Evolutionary conservation across 2,888 invertebrate species (phyloP), one percentile per base, ranked within the genome.

Genomic region (Brenthis ino): DNA sequence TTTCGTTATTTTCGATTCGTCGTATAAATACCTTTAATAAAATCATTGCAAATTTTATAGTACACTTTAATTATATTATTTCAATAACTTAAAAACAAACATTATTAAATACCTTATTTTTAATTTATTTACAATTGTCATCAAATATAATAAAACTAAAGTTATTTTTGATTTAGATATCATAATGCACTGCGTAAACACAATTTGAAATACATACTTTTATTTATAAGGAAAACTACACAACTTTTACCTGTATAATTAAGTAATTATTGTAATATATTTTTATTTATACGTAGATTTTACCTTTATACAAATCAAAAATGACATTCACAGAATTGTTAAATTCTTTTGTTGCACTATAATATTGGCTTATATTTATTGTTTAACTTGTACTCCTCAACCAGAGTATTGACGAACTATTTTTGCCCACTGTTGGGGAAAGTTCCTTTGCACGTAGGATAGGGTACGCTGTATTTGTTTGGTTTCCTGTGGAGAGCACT

Each of bases 401-500:
- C 95, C 95, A 12, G 95, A 93, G 80, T 96, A 96, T 77, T 95
- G 95, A 80, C 95, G 95, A 24, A 96, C 93, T 75, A 96, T 94
- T 87, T 95, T 96, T 65, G 94, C 93, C 96, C 96, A 96, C 84
- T 96, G 96, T 78, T 95, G 95, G 6, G 96, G 96, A 81, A 94
- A 96, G 85, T 95, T 95, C 77, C 95, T 92, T 81, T 96, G 96
- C 66, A 96, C 95, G 86, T 96, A 95, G 20, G 95, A 94, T 13
- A 96, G 91, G 47, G 96, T 96, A 82, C 95, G 95, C 82, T 96
- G 95, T 77, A 96, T 96, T 88, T 96, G 96, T 75, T 94, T 93
- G 64, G 94, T 94, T 83, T 96, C 96, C 79, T 94, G 94, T 3
- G 95, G 94, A 3, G 93, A 89, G 80, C 96, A 96, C 77, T 96